These are phyloP conservation scores for Microtus californicus DNA, from an alignment of 2,797 vertebrate genomes.

Conservation along the genomic window DNA sequence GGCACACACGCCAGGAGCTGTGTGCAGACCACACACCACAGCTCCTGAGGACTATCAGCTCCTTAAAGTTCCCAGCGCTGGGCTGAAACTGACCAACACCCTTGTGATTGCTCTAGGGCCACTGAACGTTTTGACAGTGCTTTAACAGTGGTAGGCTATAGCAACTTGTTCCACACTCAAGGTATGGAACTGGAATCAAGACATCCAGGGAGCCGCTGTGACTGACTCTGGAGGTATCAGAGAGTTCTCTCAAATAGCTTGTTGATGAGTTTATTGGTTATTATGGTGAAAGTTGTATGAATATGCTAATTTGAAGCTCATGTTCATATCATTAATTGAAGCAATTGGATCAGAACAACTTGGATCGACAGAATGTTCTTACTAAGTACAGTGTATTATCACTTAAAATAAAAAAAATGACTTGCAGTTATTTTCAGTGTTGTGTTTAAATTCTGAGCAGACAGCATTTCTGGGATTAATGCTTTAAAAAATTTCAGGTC, in stretches of 20 bases:
- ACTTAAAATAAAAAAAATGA: background rate
- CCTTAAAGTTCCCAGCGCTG: background rate
- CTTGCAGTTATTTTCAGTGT: background rate
- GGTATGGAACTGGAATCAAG: background rate
- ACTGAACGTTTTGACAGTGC: background rate
- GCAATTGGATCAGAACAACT: background rate
- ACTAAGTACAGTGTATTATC: background rate
- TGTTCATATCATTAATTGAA: background rate
- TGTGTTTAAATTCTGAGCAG: constrained; percentile 12
- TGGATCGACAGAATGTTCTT: background rate
- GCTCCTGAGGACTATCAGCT: background rate
- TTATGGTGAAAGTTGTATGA: background rate
- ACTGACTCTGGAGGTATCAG: background rate
- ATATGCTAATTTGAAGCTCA: background rate
- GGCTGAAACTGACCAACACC: background rate
- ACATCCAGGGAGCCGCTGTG: background rate
- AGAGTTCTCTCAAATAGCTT: background rate
- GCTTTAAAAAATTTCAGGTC: background rate
- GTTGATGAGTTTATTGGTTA: background rate
- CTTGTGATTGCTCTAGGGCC: background rate
- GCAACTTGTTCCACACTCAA: background rate
- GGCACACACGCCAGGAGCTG: constrained; percentile 69
- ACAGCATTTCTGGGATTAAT: background rate
- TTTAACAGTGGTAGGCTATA: background rate
- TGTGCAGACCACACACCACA: constrained; percentile 4